A percentile compares a stretch with the other conserved stretches of the same genome.
Evolutionary conservation across 2,797 vertebrate genomes (phyloP).

Genomic region (Danio jaintianensis): DNA sequence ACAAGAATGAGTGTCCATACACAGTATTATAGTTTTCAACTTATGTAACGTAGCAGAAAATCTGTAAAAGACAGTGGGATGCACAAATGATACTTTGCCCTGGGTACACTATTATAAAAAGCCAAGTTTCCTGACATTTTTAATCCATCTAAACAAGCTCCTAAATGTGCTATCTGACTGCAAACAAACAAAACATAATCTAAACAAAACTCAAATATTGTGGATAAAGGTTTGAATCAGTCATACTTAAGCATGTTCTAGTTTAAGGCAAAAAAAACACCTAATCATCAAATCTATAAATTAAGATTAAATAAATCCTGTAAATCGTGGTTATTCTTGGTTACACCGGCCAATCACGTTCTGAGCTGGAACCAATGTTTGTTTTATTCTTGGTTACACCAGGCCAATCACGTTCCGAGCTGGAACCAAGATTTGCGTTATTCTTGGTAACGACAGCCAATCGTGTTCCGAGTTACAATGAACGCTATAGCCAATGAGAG

Average conservation of each 20-base stretch:
- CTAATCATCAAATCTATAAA: too few species aligned
- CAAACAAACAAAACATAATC: neutral
- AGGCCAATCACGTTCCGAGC: too few species aligned
- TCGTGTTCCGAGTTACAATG: too few species aligned
- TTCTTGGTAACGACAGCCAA: too few species aligned
- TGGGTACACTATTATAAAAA: neutral
- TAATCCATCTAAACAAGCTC: neutral
- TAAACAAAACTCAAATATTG: conserved; percentile 2
- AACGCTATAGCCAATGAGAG: too few species aligned
- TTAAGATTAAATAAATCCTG: too few species aligned
- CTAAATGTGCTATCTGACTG: neutral
- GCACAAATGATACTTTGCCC: neutral
- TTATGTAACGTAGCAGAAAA: conserved; percentile 10
- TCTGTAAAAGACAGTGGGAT: neutral
- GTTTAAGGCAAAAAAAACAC: neutral
- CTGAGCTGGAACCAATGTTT: too few species aligned
- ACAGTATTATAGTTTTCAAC: neutral
- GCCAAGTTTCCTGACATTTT: neutral
- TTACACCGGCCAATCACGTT: too few species aligned
- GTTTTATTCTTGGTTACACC: too few species aligned
- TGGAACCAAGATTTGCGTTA: too few species aligned
- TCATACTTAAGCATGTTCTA: neutral
- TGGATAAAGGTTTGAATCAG: conserved; percentile 7
- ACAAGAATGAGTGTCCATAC: conserved; percentile 15
- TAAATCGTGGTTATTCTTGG: too few species aligned